Evolutionary conservation across 2,888 invertebrate genomes (phyloP).

Genomic region (Platerodrilus igneus): DNA sequence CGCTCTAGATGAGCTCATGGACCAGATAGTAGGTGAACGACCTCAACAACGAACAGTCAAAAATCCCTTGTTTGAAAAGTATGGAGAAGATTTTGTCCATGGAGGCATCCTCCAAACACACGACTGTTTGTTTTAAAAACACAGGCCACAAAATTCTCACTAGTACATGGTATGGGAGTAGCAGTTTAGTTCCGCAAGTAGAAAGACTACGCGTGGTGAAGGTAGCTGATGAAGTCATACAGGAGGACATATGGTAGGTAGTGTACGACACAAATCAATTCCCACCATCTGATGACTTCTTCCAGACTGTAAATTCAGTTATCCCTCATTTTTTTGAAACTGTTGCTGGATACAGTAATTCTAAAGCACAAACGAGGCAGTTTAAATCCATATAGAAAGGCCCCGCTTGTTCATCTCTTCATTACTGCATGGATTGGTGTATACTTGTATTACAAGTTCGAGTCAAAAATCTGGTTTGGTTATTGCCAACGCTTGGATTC

Average conservation of each 20-base stretch:
- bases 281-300: conserved; percentile 9
- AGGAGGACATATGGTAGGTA: conserved; percentile 22
- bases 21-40: conserved; percentile 7
- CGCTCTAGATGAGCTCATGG: conserved; percentile 3
- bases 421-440: conserved; percentile 4
- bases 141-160: conserved; percentile 22
- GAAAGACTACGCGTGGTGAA: conserved; percentile 20
- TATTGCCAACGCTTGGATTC: conserved; percentile 5
- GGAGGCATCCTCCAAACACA: conserved; percentile 11
- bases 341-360: conserved; percentile 5
- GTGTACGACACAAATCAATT: conserved; percentile 15
- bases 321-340: conserved; percentile 10
- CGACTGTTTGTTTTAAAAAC: conserved; percentile 19
- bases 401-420: conserved; percentile 5
- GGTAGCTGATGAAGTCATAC: conserved; percentile 22
- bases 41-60: conserved; percentile 4
- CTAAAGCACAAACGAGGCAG: conserved; percentile 6
- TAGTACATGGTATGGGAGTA: conserved; percentile 15
- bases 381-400: conserved; percentile 1
- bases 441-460: conserved; percentile 5
- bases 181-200: conserved; percentile 12
- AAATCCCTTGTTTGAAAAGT: conserved; percentile 5
- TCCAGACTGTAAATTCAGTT: conserved; percentile 9
- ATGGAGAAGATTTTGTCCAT: conserved; percentile 13
- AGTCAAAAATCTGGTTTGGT: conserved; percentile 6